Evolutionary conservation across 2,888 invertebrate species (phyloP).

Genomic region (Ophion costatus): DNA sequence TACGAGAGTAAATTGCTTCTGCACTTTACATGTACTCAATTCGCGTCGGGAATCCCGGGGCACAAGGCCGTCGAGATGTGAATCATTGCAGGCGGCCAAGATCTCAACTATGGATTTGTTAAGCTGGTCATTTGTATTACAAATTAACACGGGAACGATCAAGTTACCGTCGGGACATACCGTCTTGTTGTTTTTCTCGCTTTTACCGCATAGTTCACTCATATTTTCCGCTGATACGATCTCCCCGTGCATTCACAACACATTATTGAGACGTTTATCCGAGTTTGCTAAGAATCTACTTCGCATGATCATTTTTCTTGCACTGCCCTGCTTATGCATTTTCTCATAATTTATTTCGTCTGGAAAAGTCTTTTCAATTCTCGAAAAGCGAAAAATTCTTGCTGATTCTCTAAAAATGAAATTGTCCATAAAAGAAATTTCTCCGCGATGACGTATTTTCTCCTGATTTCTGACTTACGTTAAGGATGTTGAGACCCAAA

Average conservation of each 20-base stretch:
- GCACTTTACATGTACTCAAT: constrained; percentile 19
- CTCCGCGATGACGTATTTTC: too few species aligned
- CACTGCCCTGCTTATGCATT: neutral
- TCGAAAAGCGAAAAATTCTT: too few species aligned
- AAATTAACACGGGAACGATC: constrained; percentile 29
- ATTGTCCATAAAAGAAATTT: too few species aligned
- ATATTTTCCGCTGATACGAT: neutral
- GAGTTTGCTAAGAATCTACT: neutral
- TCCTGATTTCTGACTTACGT: too few species aligned
- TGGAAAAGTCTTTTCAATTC: too few species aligned
- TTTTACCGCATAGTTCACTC: constrained; percentile 6
- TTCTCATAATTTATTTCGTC: neutral
- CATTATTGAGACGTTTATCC: neutral
- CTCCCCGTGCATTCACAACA: neutral
- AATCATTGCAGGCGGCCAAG: constrained; percentile 34
- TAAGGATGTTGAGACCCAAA: too few species aligned
- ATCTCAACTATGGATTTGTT: constrained; percentile 28
- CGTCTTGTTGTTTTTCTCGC: constrained; percentile 1
- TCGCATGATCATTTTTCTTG: neutral
- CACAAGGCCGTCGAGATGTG: constrained; percentile 42
- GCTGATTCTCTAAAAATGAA: too few species aligned
- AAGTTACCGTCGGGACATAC: constrained; percentile 12
- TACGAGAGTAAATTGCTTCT: neutral
- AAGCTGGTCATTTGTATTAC: constrained; percentile 17
- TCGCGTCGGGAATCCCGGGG: constrained; percentile 52